Percentiles rank a stretch among this genome's conserved stretches.
Evolutionary conservation across 2,797 vertebrate genomes (phyloP).

Genomic region (Phalanger gymnotis): DNA sequence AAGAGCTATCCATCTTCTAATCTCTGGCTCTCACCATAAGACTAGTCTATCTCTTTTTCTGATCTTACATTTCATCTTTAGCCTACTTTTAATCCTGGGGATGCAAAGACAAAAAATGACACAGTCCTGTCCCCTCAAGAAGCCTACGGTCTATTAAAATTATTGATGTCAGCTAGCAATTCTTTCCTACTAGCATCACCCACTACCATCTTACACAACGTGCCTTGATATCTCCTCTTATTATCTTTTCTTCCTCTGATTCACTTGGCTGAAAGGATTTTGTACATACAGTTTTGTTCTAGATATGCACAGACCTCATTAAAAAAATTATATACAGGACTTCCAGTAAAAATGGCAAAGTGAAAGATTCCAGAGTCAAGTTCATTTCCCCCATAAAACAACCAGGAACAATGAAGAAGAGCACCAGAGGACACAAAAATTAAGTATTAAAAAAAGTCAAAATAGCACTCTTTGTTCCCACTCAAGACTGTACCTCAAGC

Average conservation of each 20-base stretch:
- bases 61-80: neutral
- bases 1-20: neutral
- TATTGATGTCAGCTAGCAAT: neutral
- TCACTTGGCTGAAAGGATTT: neutral
- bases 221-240: neutral
- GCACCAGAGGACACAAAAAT: neutral
- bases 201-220: neutral
- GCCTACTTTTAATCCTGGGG: neutral
- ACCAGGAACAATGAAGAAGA: neutral
- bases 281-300: neutral
- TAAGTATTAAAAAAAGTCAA: neutral
- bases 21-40: neutral
- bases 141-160: neutral
- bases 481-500: neutral
- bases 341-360: neutral
- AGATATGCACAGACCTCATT: neutral
- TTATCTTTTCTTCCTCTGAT: neutral
- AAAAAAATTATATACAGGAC: conserved; percentile 8
- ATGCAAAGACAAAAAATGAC: neutral
- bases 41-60: neutral
- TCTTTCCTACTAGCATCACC: neutral
- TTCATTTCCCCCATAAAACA: neutral
- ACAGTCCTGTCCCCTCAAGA: neutral
- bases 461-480: neutral
- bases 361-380: neutral